Evolutionary conservation across 1,140 invertebrate genomes (phyloP).

Genomic region (Sycophila sp.): DNA sequence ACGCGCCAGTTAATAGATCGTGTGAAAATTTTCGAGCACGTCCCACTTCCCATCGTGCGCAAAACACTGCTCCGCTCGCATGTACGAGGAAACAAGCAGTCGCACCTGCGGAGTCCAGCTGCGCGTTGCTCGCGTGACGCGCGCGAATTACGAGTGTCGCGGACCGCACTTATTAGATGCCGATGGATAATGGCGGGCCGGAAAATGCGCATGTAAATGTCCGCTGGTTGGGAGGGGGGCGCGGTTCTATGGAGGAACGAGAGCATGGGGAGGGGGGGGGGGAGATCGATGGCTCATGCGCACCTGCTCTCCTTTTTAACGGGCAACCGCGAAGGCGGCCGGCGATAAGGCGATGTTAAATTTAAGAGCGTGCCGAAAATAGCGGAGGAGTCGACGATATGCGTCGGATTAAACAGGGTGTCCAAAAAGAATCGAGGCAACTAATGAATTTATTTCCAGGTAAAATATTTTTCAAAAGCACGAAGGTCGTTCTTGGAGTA

Average conservation of each 20-base stretch:
- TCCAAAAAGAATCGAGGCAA: too few relatives aligned
- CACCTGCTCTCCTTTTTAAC: not conserved
- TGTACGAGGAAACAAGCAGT: not conserved
- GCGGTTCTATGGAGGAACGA: not conserved
- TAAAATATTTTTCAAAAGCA: too few relatives aligned
- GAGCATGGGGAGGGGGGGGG: not conserved
- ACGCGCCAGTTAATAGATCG: not conserved
- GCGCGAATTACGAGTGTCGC: constrained; percentile 23
- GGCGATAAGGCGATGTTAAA: constrained; percentile 8
- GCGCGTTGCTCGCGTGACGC: constrained; percentile 26
- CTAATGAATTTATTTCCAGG: too few relatives aligned
- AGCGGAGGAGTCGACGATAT: not conserved
- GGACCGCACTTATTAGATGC: constrained; percentile 17
- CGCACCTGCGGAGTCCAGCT: not conserved
- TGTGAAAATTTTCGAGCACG: not conserved
- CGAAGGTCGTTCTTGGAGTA: not conserved
- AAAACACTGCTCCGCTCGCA: not conserved
- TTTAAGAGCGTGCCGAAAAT: not conserved
- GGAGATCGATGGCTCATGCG: not conserved
- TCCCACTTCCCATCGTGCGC: too few relatives aligned
- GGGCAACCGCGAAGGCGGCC: not conserved
- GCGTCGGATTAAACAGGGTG: not conserved
- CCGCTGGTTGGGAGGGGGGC: not conserved
- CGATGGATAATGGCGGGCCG: constrained; percentile 24
- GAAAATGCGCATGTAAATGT: constrained; percentile 28